Percentiles rank a stretch among this genome's conserved stretches.
phyloP scores from a whole-genome alignment of 2,113 vertebrate species.

The Chlorocebus sabaeus region DNA sequence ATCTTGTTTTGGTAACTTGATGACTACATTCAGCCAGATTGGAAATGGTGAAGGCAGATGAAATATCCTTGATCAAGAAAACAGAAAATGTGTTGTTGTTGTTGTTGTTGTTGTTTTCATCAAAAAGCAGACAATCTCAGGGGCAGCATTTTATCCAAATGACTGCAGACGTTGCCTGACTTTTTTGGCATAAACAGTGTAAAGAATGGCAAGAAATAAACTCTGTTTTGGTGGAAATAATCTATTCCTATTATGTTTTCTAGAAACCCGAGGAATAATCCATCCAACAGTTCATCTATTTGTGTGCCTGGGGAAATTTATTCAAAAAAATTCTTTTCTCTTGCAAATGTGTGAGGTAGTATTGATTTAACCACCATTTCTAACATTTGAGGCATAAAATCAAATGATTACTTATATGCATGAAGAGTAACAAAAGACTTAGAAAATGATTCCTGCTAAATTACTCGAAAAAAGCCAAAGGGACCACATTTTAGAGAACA shows the following conservation, averaged over 20 bases:
- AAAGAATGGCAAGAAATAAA: background rate
- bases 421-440: conserved; percentile 16
- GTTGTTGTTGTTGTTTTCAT: background rate
- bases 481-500: background rate
- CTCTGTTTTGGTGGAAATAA: background rate
- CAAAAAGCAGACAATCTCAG: background rate
- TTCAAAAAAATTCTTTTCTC: background rate
- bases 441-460: conserved; percentile 27
- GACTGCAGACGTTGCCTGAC: background rate
- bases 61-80: background rate
- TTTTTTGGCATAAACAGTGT: background rate
- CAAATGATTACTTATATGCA: background rate
- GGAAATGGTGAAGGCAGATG: background rate
- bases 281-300: background rate
- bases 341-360: background rate
- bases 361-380: background rate
- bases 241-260: background rate
- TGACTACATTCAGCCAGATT: background rate
- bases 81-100: background rate
- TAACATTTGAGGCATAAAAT: background rate
- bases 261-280: background rate
- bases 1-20: background rate
- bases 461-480: background rate
- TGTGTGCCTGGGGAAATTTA: background rate
- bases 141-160: background rate